A percentile compares a stretch with the other conserved stretches of the same genome.
Conservation (phyloP, 37 sponge, comb jelly and placozoan species). For the Amphimedon queenslandica region DNA sequence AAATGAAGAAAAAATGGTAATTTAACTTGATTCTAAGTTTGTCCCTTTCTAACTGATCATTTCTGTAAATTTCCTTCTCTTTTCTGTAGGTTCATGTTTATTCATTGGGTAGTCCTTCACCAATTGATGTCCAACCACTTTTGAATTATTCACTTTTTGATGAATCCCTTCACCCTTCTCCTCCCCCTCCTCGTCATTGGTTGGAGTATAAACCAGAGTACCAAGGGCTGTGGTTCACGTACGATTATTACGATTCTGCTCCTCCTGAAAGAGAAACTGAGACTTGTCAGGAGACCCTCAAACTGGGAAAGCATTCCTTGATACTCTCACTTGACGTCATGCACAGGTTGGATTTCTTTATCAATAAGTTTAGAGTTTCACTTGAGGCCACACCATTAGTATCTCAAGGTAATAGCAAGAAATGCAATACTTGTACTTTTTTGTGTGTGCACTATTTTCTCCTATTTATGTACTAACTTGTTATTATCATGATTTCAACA, state of each 20-base stretch:
- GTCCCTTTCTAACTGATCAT: no score
- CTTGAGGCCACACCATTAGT: conserved; percentile 37
- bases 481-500: no score
- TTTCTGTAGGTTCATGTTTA: neutral
- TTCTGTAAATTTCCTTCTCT: no score
- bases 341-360: conserved; percentile 45
- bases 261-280: conserved; percentile 23
- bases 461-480: no score
- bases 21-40: no score
- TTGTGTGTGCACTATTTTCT: no score
- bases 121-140: neutral
- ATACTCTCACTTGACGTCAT: conserved; percentile 50
- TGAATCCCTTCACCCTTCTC: neutral
- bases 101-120: neutral
- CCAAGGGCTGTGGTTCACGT: conserved; percentile 60
- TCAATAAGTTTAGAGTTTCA: conserved; percentile 1
- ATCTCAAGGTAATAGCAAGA: conserved; percentile 41
- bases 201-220: conserved; percentile 7
- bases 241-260: conserved; percentile 48
- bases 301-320: conserved; percentile 23
- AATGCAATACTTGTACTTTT: no score
- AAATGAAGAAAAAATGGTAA: no score
- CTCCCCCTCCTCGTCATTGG: neutral
- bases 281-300: conserved; percentile 28
- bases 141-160: neutral